Evolutionary conservation across 2,888 invertebrate genomes (phyloP), one percentile per base, ranked within the genome.

Genomic region (Brachypterus glaber): DNA sequence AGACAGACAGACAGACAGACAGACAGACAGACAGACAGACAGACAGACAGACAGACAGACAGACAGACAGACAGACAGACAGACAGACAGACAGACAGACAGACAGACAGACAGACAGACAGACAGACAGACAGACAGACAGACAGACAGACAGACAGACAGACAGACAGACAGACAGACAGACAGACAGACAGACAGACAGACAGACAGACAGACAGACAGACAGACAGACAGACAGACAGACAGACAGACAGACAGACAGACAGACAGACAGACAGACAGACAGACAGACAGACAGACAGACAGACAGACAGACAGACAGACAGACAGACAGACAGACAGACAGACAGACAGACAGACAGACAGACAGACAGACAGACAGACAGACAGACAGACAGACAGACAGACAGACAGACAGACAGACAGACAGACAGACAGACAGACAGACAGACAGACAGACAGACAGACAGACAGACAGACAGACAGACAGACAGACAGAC

Each of bases 121-220:
- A 35, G 17, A 37, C 32, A 37, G 37, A 17, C 37, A 37, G 37
- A 37, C 21, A 37, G 32, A 33, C 37, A 37, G 31, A 35, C 32
- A 35, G 17, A 21, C 37, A 37, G 37, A 37, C 18, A 37, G 32
- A 33, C 32, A 37, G 30, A 31, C 21, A 17, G 37, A 33, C 17
- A 37, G 37, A 32, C 21, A 31, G 32, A 33, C 13, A 35, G 31
- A 37, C 32, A 37, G 31, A 17, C 24, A 37, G 30, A 35, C 5
- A 37, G 30, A 33, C 21, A 37, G 32, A 37, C 37, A 37, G 32
- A 33, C 37, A 37, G 37, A 37, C 30, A 37, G 17, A 33, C 18
- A 37, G 37, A 37, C 37, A 37, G 32, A 33, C 30, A 37, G 30
- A 35, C 37, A 37, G 37, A 33, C 37, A 35, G 32, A 37, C 37